Evolutionary conservation across 2,797 vertebrate species (phyloP), one percentile per base, ranked within the genome.

Genomic region (Schizothorax lantsangensis): DNA sequence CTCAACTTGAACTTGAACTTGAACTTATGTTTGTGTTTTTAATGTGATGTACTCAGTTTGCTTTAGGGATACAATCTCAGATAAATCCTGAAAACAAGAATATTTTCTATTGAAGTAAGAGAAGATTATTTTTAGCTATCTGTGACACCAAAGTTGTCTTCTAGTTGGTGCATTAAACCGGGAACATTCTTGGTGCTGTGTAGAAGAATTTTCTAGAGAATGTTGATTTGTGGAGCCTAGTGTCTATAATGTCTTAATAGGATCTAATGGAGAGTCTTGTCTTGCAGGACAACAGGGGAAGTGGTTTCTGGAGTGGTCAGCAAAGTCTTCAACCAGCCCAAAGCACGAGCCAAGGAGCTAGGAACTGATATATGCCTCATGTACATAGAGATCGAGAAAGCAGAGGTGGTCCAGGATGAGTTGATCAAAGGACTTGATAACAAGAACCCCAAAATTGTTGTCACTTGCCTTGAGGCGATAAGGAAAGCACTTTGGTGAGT

Each of bases 271-370:
- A n/a, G 66, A 33, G 6, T 80, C 83, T 78, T 84, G n/a, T 86
- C 43, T 95, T 94, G 80, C 93, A 99, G 98, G 94, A 98, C 98
- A 23, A 95, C 97, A 0, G 98, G 97, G 38, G 98, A 99, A 93
- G 98, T 98, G 89, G 97, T 98, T 0, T 98, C 97, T 0, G 98
- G 98, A 49, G 98, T 99, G 87, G 97, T 99, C 91, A 96, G 96
- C 93, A 99, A 99, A 95, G 98, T 99, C 30, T 99, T 99, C 93
- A 99, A 99, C 93, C 98, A 99, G 88, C 98, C 98, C n/a, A 99
- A 99, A 94, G 97, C 97, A 30, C 96, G 96, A 91, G 98, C 98
- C 45, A 99, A 99, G 92, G 98, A 99, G 86, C 94, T 99, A 40
- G 98, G 98, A 47, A 78, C 91, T 6, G 98, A 99, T 85, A 99